Evolutionary conservation across 2,113 vertebrate genomes (phyloP), one percentile per base, ranked within the genome.

Genomic region (Pampusana beccarii): DNA sequence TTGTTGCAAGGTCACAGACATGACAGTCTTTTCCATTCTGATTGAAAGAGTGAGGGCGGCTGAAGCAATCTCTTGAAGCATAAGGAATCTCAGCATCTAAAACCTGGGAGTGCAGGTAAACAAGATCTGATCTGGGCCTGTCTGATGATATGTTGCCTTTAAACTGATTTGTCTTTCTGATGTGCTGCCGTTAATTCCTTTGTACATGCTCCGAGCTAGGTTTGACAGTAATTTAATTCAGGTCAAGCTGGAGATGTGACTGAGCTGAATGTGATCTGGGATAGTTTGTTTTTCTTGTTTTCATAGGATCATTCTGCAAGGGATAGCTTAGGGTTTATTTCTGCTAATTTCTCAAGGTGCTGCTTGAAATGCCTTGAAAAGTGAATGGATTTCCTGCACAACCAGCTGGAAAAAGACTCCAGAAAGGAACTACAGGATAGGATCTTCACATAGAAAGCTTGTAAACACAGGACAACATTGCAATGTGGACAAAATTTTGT

Each of bases 301-400:
- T 70, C 40, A 19, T 46, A 46, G 44, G 19, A 46, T 19, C 44
- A 46, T 19, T 50, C 48, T 84, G 20, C 19, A 66, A 66, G 29
- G 31, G 13, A 56, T 95, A 40, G 69, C 14, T 84, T 84, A 78
- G 89, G 40, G 26, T 71, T 95, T 71, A 36, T 91, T 81, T 87
- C 38, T 94, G 25, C 54, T 91, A 20, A 29, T 65, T 62, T 92
- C 91, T 92, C 24, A 79, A 86, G 34, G 13, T 53, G 57, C 36
- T 80, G 89, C 67, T 73, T 94, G 84, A 92, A 92, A 84, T 78
- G 69, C 80, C 77, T 92, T 92, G 77, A 65, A 48, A 83, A 72
- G 12, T 56, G 56, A 67, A 66, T 51, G 31, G 70, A 4, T 66
- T 84, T 71, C 23, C 46, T 7, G 31, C 11, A 34, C 44, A 36